Evolutionary conservation across 2,797 vertebrate species (phyloP).

Genomic region (Urocyon cinereoargenteus): DNA sequence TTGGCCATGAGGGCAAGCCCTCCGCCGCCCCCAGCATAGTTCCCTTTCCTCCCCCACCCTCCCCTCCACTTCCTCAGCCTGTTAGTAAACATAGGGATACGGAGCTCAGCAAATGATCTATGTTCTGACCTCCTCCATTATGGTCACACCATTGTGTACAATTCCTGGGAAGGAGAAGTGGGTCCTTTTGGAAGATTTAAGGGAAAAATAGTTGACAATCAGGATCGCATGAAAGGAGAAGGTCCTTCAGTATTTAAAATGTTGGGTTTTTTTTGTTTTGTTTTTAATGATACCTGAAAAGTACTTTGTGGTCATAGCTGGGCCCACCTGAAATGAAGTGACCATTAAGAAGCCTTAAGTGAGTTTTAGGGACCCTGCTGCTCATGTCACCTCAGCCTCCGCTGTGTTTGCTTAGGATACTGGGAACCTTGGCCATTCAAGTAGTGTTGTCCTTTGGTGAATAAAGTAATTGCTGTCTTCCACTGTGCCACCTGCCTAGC

Average conservation of each 20-base stretch:
- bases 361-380: slow-evolving; percentile 12
- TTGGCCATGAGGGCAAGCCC: not conserved
- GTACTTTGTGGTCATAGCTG: not conserved
- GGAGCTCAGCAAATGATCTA: not conserved
- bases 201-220: not conserved
- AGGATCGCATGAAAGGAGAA: slow-evolving; percentile 19
- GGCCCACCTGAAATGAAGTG: not conserved
- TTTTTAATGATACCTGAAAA: not conserved
- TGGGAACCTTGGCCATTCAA: slow-evolving; percentile 14
- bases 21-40: not conserved
- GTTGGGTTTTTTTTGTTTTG: no score
- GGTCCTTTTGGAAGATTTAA: not conserved
- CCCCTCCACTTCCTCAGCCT: not conserved
- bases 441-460: slow-evolving; percentile 46
- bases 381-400: not conserved
- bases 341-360: not conserved
- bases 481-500: slow-evolving; percentile 45
- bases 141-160: not conserved
- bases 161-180: not conserved
- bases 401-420: not conserved
- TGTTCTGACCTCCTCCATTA: not conserved
- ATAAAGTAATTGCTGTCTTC: slow-evolving; percentile 48
- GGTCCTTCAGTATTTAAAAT: not conserved
- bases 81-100: not conserved
- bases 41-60: no score